Base-by-base conservation (phyloP, 2,113 vertebrate genomes). In the Rutilus rutilus region DNA sequence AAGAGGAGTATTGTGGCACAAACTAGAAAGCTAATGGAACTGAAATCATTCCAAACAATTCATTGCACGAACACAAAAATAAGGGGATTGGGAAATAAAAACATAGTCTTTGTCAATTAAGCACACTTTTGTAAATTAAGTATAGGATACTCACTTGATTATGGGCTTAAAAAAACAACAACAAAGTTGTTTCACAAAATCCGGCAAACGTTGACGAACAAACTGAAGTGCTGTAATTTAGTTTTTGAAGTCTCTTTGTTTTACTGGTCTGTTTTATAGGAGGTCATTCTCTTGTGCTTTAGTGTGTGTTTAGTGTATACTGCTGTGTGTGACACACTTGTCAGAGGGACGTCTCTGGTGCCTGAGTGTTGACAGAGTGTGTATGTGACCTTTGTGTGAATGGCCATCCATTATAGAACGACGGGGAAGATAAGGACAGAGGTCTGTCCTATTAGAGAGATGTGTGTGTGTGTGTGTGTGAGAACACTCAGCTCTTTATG, bases 351-450 rank as follows among this genome's bases (percentile, higher is more conserved):
- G 67, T 88, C 89, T 92, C 89, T 91, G 89, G 89, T 92, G 92
- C 69, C 91, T 91, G 92, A 90, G 88, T 90, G 91, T 91, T 92
- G 91, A 92, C 93, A 88, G 82, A 75, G 30, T 88, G 86, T 89
- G 83, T 89, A 83, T 11, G 60, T 93, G 93, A 94, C 91, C 94
- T 76, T 54, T 39, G 82, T 88, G 89, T 94, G 92, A 94, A 94
- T 90, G 87, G 54, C 89, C 89, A 92, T 93, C 93, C 93, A 93
- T 92, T 89, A 91, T 84, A 77, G 81, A 82, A 90, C 84, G 89
- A 91, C 89, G 25, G 89, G 85, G 91, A 86, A 75, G 86, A 86
- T 88, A 90, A 90, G 57, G 15, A 85, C 88, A 85, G 39, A 59
- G 81, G 80, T 86, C 84, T 39, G 79, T 88, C 91, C 89, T 91